A percentile compares a stretch with the other conserved stretches of the same genome.
These are phyloP conservation scores for Choreutis nemorana DNA, from an alignment of 2,888 invertebrate species.

Conservation along the genomic window DNA sequence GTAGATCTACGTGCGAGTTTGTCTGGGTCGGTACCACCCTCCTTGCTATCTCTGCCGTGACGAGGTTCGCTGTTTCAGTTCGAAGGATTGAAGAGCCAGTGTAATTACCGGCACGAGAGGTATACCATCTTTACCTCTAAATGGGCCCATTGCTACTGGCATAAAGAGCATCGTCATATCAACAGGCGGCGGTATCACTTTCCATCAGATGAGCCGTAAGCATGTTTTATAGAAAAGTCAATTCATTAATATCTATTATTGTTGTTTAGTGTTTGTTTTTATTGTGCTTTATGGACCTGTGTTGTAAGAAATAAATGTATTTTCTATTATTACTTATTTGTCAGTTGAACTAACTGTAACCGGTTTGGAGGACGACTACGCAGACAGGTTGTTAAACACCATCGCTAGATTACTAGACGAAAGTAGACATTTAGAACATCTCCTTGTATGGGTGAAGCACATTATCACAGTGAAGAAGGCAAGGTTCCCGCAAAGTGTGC, in stretches of 20 bases:
- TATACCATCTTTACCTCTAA: too few species aligned
- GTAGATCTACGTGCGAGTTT: too few species aligned
- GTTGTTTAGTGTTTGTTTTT: not conserved
- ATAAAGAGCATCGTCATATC: too few species aligned
- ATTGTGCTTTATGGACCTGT: not conserved
- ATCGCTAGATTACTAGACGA: conserved; percentile 77
- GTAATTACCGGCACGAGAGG: too few species aligned
- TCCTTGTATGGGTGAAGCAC: conserved; percentile 80
- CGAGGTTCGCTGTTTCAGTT: too few species aligned
- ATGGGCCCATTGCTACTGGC: too few species aligned
- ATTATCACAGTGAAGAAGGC: conserved; percentile 73
- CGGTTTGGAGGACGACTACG: conserved; percentile 76
- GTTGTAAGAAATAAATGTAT: too few species aligned
- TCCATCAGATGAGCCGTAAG: too few species aligned
- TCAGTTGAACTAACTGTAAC: conserved; percentile 79
- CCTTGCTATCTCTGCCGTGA: too few species aligned
- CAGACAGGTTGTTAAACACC: conserved; percentile 76
- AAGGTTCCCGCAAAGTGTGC: conserved; percentile 69
- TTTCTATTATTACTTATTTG: conserved; percentile 9
- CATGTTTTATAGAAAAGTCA: conserved; percentile 1
- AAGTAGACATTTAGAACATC: conserved; percentile 88
- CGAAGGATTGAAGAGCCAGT: too few species aligned
- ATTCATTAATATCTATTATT: not conserved
- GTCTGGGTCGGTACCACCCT: too few species aligned
- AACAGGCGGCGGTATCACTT: too few species aligned